phyloP scores from a whole-genome alignment of 2,888 invertebrate species.

The Apeira syringaria region DNA sequence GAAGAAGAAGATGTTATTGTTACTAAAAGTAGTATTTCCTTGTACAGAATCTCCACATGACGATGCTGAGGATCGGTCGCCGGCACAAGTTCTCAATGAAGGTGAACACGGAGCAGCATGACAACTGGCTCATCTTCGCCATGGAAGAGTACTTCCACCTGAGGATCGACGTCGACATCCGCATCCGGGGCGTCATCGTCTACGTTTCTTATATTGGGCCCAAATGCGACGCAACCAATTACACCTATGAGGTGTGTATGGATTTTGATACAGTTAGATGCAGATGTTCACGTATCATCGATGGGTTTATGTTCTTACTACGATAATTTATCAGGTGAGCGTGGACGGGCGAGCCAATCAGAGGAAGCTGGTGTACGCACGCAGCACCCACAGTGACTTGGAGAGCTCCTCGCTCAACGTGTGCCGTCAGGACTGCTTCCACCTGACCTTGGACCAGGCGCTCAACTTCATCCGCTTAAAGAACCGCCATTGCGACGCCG shows the following conservation, averaged over 20 bases:
- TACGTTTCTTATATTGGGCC: slow-evolving; percentile 74
- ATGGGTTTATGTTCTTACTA: no score
- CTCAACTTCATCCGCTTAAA: slow-evolving; percentile 63
- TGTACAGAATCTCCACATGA: slow-evolving; percentile 60
- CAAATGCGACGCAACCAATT: slow-evolving; percentile 58
- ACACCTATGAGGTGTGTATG: slow-evolving; percentile 55
- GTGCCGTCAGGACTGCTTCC: slow-evolving; percentile 70
- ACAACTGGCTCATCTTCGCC: slow-evolving; percentile 62
- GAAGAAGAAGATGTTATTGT: no score
- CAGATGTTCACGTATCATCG: no score
- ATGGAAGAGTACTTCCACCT: slow-evolving; percentile 64
- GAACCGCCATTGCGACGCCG: slow-evolving; percentile 58
- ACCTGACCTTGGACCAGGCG: slow-evolving; percentile 66
- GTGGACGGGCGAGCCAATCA: slow-evolving; percentile 58
- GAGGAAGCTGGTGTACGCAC: slow-evolving; percentile 56
- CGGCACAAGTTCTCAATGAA: slow-evolving; percentile 60
- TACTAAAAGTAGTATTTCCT: no score
- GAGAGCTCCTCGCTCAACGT: slow-evolving; percentile 58
- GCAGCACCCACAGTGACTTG: slow-evolving; percentile 70
- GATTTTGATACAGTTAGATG: no score
- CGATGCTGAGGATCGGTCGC: slow-evolving; percentile 54
- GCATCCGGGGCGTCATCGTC: slow-evolving; percentile 60
- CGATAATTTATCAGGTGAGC: slow-evolving; percentile 55
- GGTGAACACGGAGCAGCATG: slow-evolving; percentile 61
- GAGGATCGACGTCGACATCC: slow-evolving; percentile 61